phyloP scores from a whole-genome alignment of 2,888 invertebrate genomes.

The Azorinus chamasolen region DNA sequence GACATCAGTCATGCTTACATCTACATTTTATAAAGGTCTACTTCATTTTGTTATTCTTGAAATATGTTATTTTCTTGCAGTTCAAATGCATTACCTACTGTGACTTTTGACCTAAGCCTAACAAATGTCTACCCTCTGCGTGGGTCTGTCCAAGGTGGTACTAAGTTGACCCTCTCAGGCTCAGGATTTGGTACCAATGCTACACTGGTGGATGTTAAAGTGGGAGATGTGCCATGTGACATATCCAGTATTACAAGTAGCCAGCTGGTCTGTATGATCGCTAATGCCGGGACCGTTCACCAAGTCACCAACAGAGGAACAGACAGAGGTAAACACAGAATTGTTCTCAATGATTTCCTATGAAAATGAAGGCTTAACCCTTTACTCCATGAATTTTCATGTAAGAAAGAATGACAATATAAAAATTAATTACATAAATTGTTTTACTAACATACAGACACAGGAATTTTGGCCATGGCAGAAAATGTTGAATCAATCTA shows the following conservation, averaged over 20 bases:
- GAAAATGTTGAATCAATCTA: too few species aligned
- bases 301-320: slow-evolving; percentile 67
- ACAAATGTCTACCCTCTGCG: slow-evolving; percentile 67
- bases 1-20: too few species aligned
- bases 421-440: background rate
- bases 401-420: background rate
- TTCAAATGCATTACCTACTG: slow-evolving; percentile 18
- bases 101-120: slow-evolving; percentile 58
- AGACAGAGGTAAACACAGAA: slow-evolving; percentile 53
- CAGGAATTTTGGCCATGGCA: too few species aligned
- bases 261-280: slow-evolving; percentile 64
- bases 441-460: too few species aligned
- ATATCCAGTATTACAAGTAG: slow-evolving; percentile 41
- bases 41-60: too few species aligned
- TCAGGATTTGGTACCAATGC: slow-evolving; percentile 70
- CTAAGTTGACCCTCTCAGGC: slow-evolving; percentile 71
- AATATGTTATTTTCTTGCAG: background rate
- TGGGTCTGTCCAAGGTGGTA: slow-evolving; percentile 75
- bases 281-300: slow-evolving; percentile 59
- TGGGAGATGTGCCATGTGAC: slow-evolving; percentile 62
- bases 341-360: too few species aligned
- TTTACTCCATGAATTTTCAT: too few species aligned
- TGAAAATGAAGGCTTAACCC: background rate
- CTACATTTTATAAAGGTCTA: too few species aligned
- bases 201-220: slow-evolving; percentile 53